Conservation (phyloP, 2,888 invertebrate genomes). For the Eurytoma adleriae region DNA sequence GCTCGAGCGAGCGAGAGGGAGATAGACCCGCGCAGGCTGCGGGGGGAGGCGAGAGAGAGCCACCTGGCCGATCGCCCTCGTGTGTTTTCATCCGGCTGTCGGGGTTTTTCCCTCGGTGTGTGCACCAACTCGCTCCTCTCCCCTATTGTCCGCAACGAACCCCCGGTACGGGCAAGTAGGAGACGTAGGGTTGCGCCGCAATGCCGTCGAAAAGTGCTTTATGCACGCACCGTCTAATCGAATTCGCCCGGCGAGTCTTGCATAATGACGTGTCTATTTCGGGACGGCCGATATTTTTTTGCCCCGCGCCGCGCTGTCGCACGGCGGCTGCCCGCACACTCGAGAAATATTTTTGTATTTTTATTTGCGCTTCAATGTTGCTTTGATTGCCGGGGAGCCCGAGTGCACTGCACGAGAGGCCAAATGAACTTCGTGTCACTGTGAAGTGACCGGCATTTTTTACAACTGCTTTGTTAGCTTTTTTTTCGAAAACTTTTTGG, state of each 20-base stretch:
- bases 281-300: neutral
- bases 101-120: constrained; percentile 26
- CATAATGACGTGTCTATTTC: constrained; percentile 47
- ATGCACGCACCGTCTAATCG: constrained; percentile 27
- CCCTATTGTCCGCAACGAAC: no score
- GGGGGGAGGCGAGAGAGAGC: constrained; percentile 48
- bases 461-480: no score
- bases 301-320: neutral
- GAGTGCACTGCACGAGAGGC: no score
- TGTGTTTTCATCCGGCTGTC: constrained; percentile 48
- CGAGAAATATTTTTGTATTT: no score
- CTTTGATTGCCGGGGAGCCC: no score
- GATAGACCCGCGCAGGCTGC: neutral
- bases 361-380: no score
- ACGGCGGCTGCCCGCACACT: no score
- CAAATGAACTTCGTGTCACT: no score
- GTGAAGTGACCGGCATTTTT: no score
- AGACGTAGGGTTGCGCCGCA: neutral
- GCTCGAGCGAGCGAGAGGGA: neutral
- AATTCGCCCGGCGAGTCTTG: constrained; percentile 46
- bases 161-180: neutral
- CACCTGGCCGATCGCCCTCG: constrained; percentile 50
- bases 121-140: no score
- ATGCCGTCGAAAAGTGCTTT: constrained; percentile 7
- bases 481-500: no score